phyloP scores from a whole-genome alignment of 2,113 vertebrate genomes.

The Poeciliopsis retropinna region DNA sequence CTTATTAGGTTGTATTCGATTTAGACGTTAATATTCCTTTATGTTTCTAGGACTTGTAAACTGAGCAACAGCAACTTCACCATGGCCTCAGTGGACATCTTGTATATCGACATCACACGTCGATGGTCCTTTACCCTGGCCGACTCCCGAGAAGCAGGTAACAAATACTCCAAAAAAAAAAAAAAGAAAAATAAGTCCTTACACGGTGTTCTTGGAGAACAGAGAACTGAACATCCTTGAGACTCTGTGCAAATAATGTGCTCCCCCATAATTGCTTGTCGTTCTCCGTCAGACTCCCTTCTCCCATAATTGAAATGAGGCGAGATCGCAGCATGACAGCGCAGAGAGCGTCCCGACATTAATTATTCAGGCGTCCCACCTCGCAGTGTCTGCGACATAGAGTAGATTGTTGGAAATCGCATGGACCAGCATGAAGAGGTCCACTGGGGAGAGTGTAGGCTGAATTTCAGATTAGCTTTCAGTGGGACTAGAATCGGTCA shows the following conservation, averaged over 20 bases:
- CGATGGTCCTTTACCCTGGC: slow-evolving; percentile 83
- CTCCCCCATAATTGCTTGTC: slow-evolving; percentile 57
- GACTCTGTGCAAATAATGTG: slow-evolving; percentile 35
- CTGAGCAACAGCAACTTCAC: slow-evolving; percentile 90
- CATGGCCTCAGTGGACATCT: slow-evolving; percentile 95
- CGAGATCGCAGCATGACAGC: slow-evolving; percentile 57
- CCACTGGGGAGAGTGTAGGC: slow-evolving; percentile 37
- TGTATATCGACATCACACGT: slow-evolving; percentile 97
- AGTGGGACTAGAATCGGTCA: slow-evolving; percentile 13
- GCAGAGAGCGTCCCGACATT: slow-evolving; percentile 33
- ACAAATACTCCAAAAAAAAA: background rate
- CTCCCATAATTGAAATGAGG: slow-evolving; percentile 60
- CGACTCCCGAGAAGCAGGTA: slow-evolving; percentile 91
- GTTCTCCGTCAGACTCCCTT: slow-evolving; percentile 53
- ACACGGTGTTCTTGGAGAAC: slow-evolving; percentile 17
- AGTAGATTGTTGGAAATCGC: slow-evolving; percentile 54
- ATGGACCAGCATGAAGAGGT: slow-evolving; percentile 38
- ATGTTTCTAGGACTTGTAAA: slow-evolving; percentile 87
- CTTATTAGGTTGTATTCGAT: background rate
- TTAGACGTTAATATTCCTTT: background rate
- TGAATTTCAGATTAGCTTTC: slow-evolving; percentile 50
- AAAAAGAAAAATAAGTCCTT: background rate
- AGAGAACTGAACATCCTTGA: slow-evolving; percentile 24
- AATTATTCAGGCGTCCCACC: slow-evolving; percentile 64
- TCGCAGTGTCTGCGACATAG: slow-evolving; percentile 44